Evolutionary conservation across 2,113 vertebrate genomes (phyloP).

Genomic region (Ariopsis seemanni): DNA sequence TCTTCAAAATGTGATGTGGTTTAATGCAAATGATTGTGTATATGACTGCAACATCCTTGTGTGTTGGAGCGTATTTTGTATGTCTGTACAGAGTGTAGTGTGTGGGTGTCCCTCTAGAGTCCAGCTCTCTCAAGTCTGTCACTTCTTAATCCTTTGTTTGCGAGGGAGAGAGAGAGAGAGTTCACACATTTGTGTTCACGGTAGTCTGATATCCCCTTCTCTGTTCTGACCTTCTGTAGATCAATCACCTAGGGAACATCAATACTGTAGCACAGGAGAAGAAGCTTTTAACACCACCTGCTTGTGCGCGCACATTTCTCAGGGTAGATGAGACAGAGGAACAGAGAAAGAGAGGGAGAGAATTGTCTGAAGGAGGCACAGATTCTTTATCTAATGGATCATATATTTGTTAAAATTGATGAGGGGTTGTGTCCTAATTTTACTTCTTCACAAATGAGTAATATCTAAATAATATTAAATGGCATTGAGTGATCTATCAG

Average conservation of each 20-base stretch:
- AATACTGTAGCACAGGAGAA: slow-evolving; percentile 10
- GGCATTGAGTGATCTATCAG: too few relatives aligned
- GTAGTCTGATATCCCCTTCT: slow-evolving; percentile 51
- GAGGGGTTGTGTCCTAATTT: neutral
- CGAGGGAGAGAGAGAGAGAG: neutral
- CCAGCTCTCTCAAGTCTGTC: slow-evolving; percentile 19
- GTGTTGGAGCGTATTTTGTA: neutral
- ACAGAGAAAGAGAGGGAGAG: neutral
- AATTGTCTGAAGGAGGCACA: neutral
- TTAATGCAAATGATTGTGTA: slow-evolving; percentile 9
- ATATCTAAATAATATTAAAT: too few relatives aligned
- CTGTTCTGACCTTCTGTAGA: slow-evolving; percentile 28
- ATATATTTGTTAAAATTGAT: neutral
- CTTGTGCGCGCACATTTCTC: neutral
- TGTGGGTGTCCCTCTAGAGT: slow-evolving; percentile 14
- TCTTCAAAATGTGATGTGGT: neutral
- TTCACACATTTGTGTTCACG: slow-evolving; percentile 42
- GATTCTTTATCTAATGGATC: neutral
- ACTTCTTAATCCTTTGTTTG: slow-evolving; percentile 28
- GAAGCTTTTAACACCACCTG: slow-evolving; percentile 8
- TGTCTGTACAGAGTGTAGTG: slow-evolving; percentile 18
- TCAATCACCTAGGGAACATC: slow-evolving; percentile 29
- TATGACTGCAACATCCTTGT: neutral
- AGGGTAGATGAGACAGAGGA: neutral
- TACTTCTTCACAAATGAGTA: neutral